Evolutionary conservation across 2,888 invertebrate species (phyloP), one percentile per base, ranked within the genome.

Genomic region (Eristalis tenax): DNA sequence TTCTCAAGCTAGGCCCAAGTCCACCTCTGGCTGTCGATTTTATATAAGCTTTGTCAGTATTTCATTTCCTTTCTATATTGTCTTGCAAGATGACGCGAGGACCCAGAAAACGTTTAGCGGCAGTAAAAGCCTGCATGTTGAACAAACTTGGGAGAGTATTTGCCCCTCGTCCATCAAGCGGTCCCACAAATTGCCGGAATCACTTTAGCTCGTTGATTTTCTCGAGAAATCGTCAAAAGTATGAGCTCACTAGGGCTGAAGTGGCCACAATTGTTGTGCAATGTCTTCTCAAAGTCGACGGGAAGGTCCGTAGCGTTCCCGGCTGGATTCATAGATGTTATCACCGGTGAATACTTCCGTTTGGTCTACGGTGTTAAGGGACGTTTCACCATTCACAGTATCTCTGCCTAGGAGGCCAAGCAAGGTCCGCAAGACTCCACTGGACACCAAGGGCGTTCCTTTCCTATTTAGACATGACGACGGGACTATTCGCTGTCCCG

Each of bases 61-160:
- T 90, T 91, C 89, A 91, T 91, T 91, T 91, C 91, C 91, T 92
- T 90, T 91, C 91, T 90, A 90, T 90, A 90, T 91, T 91, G 91
- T 91, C 92, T 91, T 91, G 90, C 91, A 93, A 93, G 91, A 93
- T 93, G 93, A 98, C 98, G 94, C 97, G 99, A 94, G 99, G 99
- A 94, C 99, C 99, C 65, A 99, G 99, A 94, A 99, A 99, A 95
- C 99, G 99, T 94, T 95, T 99, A 92, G 97, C 97, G 93, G 99
- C 99, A 84, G 99, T 99, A 13, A 99, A 99, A 94, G 98, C 99
- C 97, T 99, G 99, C 99, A 99, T 99, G 99, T 96, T 99, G 95
- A 99, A 99, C 95, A 99, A 99, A 94, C 94, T 99, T 91, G 98
- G 98, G 89, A 99, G 99, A 92, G 98, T 98, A 83, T 99, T 98